Conservation (phyloP, 2,888 invertebrate species). For the Hemicrepidius hirtus region DNA sequence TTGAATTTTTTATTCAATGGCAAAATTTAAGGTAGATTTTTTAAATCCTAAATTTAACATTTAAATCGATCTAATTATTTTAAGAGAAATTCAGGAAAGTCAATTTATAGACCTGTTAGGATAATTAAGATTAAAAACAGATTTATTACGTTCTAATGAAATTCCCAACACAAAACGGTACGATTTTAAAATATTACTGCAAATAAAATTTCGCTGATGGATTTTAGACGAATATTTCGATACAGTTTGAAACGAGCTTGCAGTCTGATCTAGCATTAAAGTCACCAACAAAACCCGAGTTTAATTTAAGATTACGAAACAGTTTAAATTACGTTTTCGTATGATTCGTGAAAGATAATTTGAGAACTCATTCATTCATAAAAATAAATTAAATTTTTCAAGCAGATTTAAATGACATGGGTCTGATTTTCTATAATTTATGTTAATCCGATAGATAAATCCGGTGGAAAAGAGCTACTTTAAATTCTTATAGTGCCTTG, state of each 20-base stretch:
- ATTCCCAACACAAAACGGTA: neutral
- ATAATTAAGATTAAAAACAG: no score
- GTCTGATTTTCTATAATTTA: neutral
- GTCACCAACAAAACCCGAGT: conserved; percentile 8
- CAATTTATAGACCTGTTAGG: no score
- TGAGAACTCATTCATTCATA: neutral
- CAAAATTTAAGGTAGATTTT: no score
- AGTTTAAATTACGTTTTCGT: neutral
- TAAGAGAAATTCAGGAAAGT: no score
- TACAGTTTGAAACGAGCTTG: neutral
- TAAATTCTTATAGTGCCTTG: neutral
- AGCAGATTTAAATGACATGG: neutral
- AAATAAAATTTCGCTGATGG: no score
- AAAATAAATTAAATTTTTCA: conserved; percentile 7
- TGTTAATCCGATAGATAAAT: conserved; percentile 14
- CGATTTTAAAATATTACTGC: neutral
- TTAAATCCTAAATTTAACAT: no score
- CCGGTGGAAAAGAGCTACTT: neutral
- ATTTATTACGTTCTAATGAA: no score
- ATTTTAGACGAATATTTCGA: no score
- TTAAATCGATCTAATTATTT: no score
- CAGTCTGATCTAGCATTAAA: conserved; percentile 13
- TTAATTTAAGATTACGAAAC: neutral
- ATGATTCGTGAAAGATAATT: neutral
- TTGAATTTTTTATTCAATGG: no score